phyloP scores from a whole-genome alignment of 2,113 vertebrate genomes.

The Siniperca knerii region DNA sequence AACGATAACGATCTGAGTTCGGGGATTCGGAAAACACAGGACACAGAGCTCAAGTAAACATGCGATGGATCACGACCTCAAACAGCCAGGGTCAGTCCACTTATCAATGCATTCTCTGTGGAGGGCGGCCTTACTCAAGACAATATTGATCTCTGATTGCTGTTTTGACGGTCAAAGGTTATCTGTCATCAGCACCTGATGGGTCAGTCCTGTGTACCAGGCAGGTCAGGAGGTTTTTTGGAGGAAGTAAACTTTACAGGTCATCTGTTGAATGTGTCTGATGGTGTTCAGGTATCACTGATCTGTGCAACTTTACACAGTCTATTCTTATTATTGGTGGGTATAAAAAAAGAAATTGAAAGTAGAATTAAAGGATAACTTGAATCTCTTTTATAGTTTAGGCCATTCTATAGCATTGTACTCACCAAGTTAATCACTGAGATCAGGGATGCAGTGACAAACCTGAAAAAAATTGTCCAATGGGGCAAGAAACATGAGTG shows the following conservation, averaged over 20 bases:
- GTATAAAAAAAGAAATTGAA: neutral
- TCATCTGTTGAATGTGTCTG: slow-evolving; percentile 27
- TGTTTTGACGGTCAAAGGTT: slow-evolving; percentile 68
- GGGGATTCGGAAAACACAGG: slow-evolving; percentile 8
- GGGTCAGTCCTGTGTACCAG: slow-evolving; percentile 21
- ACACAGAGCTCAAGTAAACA: slow-evolving; percentile 49
- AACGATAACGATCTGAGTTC: slow-evolving; percentile 35
- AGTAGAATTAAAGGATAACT: neutral
- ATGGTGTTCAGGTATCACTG: neutral
- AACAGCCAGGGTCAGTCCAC: slow-evolving; percentile 39
- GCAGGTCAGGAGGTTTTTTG: slow-evolving; percentile 40
- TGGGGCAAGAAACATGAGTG: neutral
- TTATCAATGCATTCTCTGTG: slow-evolving; percentile 45
- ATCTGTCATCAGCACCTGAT: slow-evolving; percentile 49
- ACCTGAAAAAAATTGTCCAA: neutral
- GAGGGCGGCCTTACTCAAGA: slow-evolving; percentile 20
- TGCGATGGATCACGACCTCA: slow-evolving; percentile 32
- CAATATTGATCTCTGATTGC: slow-evolving; percentile 60
- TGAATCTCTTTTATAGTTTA: neutral
- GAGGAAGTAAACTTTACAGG: slow-evolving; percentile 50
- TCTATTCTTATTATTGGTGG: neutral
- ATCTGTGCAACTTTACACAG: neutral
- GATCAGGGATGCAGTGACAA: neutral
- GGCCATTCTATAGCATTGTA: neutral
- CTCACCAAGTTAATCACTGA: neutral